phyloP scores from a whole-genome alignment of 2,888 invertebrate genomes.

The Nowickia ferox region DNA sequence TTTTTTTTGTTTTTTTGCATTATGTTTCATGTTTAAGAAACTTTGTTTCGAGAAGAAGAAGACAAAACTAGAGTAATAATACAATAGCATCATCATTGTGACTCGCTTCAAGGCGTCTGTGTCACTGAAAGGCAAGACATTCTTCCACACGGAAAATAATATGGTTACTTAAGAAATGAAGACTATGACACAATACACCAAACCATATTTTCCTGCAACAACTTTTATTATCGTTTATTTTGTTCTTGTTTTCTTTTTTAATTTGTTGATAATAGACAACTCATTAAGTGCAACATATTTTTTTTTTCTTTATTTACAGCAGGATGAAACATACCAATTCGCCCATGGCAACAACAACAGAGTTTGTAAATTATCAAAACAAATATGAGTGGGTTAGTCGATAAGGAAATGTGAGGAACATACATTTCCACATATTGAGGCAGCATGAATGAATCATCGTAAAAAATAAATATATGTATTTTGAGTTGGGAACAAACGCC shows the following conservation, averaged over 20 bases:
- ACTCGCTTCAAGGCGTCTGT: background rate
- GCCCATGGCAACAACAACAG: conserved; percentile 31
- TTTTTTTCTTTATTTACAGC: background rate
- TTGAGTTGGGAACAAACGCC: too few relatives aligned
- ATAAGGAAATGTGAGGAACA: conserved; percentile 8
- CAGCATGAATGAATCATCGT: background rate
- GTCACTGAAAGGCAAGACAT: background rate
- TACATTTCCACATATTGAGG: background rate
- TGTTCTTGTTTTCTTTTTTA: conserved; percentile 33
- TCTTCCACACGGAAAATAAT: conserved; percentile 18
- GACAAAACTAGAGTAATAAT: conserved; percentile 8
- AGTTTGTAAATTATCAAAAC: background rate
- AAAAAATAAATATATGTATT: too few relatives aligned
- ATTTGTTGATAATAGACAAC: conserved; percentile 59
- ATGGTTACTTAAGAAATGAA: conserved; percentile 31
- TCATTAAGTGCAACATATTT: conserved; percentile 44
- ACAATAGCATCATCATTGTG: conserved; percentile 15
- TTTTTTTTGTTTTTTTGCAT: background rate
- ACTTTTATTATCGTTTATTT: background rate
- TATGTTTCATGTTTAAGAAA: background rate
- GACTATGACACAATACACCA: conserved; percentile 42
- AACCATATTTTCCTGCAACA: conserved; percentile 55
- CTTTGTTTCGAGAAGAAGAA: background rate
- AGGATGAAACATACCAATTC: background rate
- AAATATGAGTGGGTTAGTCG: conserved; percentile 26